Conservation (phyloP, 2,113 vertebrate genomes). For the Aegypius monachus region DNA sequence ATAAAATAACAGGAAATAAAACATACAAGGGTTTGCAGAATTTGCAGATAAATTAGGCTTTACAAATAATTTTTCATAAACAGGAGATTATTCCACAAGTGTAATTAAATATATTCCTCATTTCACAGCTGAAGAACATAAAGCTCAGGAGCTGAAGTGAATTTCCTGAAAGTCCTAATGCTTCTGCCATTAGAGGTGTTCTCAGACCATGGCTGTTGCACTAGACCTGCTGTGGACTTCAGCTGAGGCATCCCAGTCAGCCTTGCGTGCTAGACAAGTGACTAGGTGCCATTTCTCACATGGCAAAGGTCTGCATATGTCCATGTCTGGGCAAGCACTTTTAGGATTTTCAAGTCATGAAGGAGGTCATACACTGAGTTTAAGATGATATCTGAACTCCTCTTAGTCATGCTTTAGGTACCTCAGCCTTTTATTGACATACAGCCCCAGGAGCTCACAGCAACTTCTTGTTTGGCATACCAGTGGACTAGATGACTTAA, state of each 20-base stretch:
- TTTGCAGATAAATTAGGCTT: neutral
- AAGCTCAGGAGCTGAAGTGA: neutral
- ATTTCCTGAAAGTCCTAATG: neutral
- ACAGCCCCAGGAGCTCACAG: neutral
- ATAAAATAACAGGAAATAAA: neutral
- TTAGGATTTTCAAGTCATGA: neutral
- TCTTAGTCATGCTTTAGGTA: neutral
- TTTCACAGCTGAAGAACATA: neutral
- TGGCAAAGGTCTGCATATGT: neutral
- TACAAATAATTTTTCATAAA: neutral
- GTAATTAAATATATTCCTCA: neutral
- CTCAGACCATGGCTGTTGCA: neutral
- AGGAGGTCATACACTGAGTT: neutral
- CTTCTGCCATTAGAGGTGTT: neutral
- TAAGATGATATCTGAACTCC: neutral
- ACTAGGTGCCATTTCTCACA: neutral
- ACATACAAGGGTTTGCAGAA: neutral
- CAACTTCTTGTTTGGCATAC: neutral
- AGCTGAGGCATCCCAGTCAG: neutral
- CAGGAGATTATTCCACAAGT: neutral
- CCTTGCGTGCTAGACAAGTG: neutral
- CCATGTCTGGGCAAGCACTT: neutral
- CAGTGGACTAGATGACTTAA: neutral
- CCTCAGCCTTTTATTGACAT: neutral
- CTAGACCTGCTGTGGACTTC: neutral